Evolutionary conservation across 2,888 invertebrate species (phyloP), one percentile per base, ranked within the genome.

Genomic region (Esperia sulphurella): DNA sequence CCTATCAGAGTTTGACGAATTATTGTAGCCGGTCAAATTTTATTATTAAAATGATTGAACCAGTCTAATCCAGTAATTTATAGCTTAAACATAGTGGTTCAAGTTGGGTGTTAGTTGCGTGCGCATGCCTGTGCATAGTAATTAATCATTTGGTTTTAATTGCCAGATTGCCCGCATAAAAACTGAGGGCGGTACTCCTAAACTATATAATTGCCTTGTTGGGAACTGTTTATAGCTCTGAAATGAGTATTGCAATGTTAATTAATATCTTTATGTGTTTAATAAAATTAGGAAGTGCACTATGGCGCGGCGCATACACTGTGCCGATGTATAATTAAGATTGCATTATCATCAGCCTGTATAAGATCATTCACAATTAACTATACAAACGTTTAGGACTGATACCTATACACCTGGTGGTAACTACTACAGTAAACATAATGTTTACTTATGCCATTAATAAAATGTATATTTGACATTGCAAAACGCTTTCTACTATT

Each of bases 81-180:
- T 43, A 43, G 33, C 33, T 33, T 12, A 35, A 44, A 12, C 28
- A 21, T 14, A 3, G 30, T 13, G 10, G 29, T 12, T 13, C 14
- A 39, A 13, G 13, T 13, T 43, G 14, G 21, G 5, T 21, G 21
- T 21, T 21, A 21, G n/a, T 45, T 45, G 45, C 40, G 45, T 45
- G 45, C 10, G n/a, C 14, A 14, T n/a, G 41, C 8, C 9, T 8
- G 10, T 66, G 71, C 69, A 68, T 69, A 62, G 59, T 68, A 65
- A 75, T 75, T 76, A 76, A 73, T 75, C 71, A 74, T 68, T 72
- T 65, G 61, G 61, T 58, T 68, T 63, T 50, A 70, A 69, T 70
- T 62, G 69, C 61, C 62, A 66, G 65, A 71, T 66, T 68, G 69
- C 59, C 63, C 61, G 61, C 65, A 66, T 65, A 61, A 59, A 67